phyloP scores from a whole-genome alignment of 2,113 vertebrate species.

The Strix uralensis region DNA sequence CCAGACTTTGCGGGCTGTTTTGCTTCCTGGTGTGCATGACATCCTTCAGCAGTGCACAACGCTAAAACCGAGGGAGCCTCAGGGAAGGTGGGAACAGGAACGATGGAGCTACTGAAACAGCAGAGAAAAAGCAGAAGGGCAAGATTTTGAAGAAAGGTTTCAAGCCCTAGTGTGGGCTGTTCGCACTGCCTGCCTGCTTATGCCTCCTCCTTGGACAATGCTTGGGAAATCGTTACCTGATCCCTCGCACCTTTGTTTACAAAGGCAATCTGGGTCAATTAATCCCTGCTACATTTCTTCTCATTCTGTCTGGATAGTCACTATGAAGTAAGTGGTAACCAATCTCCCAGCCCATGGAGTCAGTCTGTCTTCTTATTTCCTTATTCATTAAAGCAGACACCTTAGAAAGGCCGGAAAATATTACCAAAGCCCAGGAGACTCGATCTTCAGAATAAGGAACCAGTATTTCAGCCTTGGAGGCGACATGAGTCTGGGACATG shows the following conservation, averaged over 20 bases:
- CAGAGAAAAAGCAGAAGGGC: background rate
- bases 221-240: constrained; percentile 71
- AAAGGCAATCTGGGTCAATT: constrained; percentile 54
- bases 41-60: background rate
- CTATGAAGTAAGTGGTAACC: constrained; percentile 71
- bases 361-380: constrained; percentile 60
- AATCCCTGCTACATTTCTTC: constrained; percentile 65
- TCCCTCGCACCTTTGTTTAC: constrained; percentile 63
- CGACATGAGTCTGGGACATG: background rate
- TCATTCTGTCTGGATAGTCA: constrained; percentile 55
- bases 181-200: constrained; percentile 31
- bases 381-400: constrained; percentile 62
- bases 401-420: constrained; percentile 73
- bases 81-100: background rate
- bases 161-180: background rate
- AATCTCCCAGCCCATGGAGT: constrained; percentile 49
- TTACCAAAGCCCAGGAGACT: constrained; percentile 54
- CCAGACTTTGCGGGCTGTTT: background rate
- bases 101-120: background rate
- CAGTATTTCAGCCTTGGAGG: constrained; percentile 31
- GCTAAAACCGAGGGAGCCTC: background rate
- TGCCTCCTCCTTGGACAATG: constrained; percentile 24
- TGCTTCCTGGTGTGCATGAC: background rate
- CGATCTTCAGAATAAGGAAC: constrained; percentile 58
- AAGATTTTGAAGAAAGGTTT: background rate